Evolutionary conservation across 2,113 vertebrate species (phyloP).

Genomic region (Geococcyx californianus): DNA sequence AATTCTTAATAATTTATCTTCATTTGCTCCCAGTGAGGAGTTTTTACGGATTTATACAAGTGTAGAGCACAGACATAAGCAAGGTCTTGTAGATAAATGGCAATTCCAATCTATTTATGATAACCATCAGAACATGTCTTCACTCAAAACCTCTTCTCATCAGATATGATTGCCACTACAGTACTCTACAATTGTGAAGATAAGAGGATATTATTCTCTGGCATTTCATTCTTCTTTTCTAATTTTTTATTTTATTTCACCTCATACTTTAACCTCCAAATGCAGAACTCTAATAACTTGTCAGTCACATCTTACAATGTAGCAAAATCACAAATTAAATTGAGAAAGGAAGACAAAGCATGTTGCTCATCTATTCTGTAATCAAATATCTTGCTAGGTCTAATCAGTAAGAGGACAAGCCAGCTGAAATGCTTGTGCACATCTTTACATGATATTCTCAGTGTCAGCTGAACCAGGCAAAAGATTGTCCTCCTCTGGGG

Average conservation of each 20-base stretch:
- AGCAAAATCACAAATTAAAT: constrained; percentile 46
- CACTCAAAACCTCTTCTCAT: constrained; percentile 12
- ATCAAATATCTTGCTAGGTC: constrained; percentile 65
- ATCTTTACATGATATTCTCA: constrained; percentile 59
- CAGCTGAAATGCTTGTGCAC: constrained; percentile 63
- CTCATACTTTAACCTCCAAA: not conserved
- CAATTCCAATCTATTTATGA: not conserved
- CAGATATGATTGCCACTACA: not conserved
- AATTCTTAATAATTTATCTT: not conserved
- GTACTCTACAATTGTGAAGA: not conserved
- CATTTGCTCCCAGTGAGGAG: not conserved
- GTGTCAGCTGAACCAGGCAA: constrained; percentile 57
- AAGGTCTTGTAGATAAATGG: not conserved
- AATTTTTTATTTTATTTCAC: constrained; percentile 21
- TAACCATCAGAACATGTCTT: not conserved
- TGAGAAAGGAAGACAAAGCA: constrained; percentile 1
- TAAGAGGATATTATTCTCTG: not conserved
- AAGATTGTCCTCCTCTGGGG: constrained; percentile 66
- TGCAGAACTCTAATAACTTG: not conserved
- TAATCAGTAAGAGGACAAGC: constrained; percentile 65
- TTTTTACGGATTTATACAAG: not conserved
- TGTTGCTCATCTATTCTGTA: constrained; percentile 31
- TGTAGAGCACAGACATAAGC: not conserved
- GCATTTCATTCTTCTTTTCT: not conserved
- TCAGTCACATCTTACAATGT: not conserved